Evolutionary conservation across 2,113 vertebrate genomes (phyloP).

Genomic region (Odobenus rosmarus): DNA sequence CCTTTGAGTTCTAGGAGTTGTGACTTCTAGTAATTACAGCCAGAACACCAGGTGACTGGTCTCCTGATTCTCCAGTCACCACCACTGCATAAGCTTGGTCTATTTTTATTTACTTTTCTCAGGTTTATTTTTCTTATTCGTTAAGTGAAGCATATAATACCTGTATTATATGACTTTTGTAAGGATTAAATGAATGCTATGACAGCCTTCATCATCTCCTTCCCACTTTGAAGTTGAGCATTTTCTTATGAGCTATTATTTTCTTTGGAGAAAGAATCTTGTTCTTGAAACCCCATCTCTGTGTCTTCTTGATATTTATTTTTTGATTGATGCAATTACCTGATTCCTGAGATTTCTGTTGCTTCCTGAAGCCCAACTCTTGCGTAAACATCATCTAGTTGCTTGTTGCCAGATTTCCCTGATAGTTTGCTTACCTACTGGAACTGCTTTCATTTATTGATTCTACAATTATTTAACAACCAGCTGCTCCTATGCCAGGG

Average conservation of each 20-base stretch:
- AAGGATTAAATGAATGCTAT: neutral
- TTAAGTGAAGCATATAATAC: neutral
- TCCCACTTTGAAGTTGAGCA: neutral
- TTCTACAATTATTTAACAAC: neutral
- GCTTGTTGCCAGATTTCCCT: neutral
- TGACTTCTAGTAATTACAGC: neutral
- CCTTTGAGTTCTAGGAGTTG: neutral
- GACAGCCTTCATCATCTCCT: neutral
- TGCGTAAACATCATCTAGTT: neutral
- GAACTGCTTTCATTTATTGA: neutral
- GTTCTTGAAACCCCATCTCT: neutral
- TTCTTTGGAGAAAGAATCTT: neutral
- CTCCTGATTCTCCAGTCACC: neutral
- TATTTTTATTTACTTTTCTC: neutral
- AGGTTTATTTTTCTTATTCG: neutral
- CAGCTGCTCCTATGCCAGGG: neutral
- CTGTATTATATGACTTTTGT: neutral
- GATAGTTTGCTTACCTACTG: neutral
- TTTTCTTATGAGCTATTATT: neutral
- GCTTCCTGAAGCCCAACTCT: neutral
- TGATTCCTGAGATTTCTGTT: neutral
- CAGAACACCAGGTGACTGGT: neutral
- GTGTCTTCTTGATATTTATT: neutral
- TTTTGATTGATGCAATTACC: neutral
- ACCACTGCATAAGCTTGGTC: neutral